Evolutionary conservation across 1,140 invertebrate species (phyloP), one percentile per base, ranked within the genome.

Genomic region (Drosophila virilis): DNA sequence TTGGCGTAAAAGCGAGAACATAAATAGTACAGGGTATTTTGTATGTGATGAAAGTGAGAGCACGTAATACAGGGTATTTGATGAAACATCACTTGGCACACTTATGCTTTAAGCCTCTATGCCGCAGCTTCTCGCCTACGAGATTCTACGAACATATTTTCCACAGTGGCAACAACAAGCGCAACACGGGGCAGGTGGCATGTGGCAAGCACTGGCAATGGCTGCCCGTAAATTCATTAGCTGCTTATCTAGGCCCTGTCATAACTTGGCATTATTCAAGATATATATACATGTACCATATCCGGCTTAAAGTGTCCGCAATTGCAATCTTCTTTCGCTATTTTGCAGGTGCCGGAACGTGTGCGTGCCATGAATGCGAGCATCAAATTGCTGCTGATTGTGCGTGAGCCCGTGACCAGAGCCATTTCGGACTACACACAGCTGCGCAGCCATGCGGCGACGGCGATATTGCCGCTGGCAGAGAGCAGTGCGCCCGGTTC

Each of bases 361-460:
- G 97, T 99, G 22, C 94, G 95, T 74, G 96, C 97, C 17, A 99
- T 99, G 98, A 99, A 99, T 92, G 95, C 96, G 3, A 96, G 96
- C 86, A 96, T 98, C 40, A 98, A 98, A 89, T 93, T 99, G 33
- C 94, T 99, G 45, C 93, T 99, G 59, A 99, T 99, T 74, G 97
- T 99, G 0, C 94, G 98, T 0, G 98, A 99, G 92, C 98, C 98
- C 0, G 98, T 99, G 48, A 97, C 96, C 22, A 93, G 98, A 64
- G 98, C 98, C 52, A 98, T 99, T 83, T 99, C 98, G 2, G 98
- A 99, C 93, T 99, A 98, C 92, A 97, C 98, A 0, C 98, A 99
- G 88, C 92, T 97, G 65, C 93, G 96, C 43, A 96, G 95, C 67
- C 95, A 96, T 83, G 95, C 96, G 6, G 95, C 96, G 9, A 95